Conservation (phyloP, 2,113 vertebrate species). For the Festucalex cinctus region DNA sequence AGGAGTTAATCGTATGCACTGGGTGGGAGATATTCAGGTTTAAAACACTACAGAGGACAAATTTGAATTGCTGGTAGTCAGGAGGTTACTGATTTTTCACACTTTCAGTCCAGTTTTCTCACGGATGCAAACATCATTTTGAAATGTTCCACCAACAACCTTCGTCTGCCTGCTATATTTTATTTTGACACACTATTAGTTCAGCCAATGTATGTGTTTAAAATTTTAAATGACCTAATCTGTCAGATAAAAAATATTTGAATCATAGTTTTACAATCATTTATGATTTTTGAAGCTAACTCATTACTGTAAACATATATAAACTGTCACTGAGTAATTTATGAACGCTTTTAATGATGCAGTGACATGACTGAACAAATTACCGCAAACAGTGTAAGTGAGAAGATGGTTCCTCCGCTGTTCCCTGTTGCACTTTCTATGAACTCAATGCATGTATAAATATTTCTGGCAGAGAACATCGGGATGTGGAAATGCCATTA, state of each 20-base stretch:
- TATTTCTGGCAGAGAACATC: conserved; percentile 23
- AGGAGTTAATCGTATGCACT: too few relatives aligned
- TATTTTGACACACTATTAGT: background rate
- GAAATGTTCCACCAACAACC: background rate
- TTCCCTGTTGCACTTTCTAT: conserved; percentile 14
- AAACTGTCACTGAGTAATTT: background rate
- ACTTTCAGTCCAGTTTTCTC: background rate
- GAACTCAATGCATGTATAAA: conserved; percentile 38
- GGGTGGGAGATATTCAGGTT: background rate
- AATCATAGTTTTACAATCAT: background rate
- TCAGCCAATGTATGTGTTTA: background rate
- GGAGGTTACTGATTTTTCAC: background rate
- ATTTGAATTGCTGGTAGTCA: too few relatives aligned
- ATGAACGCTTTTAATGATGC: background rate
- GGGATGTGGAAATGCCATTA: conserved; percentile 42
- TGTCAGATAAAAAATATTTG: background rate
- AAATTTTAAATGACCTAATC: background rate
- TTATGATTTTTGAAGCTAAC: background rate
- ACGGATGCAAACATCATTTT: background rate
- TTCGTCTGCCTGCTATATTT: background rate
- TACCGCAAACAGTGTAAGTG: conserved; percentile 7
- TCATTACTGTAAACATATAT: background rate
- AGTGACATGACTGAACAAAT: conserved; percentile 13
- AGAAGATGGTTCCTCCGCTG: conserved; percentile 21
- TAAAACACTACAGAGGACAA: too few relatives aligned